Conservation (phyloP, 2,888 invertebrate genomes). For the Aphodius granarius region DNA sequence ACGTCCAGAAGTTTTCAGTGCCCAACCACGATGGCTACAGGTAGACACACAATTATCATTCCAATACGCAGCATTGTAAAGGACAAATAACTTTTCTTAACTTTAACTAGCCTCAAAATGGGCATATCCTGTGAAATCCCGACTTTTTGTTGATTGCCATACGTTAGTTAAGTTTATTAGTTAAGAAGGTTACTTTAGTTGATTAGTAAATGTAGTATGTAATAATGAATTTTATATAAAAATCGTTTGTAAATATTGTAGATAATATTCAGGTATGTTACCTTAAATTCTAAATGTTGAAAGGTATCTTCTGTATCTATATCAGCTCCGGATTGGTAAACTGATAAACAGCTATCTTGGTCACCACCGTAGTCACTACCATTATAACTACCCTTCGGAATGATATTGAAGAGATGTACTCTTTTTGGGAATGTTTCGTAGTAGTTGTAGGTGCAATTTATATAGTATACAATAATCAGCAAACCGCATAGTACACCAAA, state of each 20-base stretch:
- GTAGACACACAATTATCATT: neutral
- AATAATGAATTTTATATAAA: neutral
- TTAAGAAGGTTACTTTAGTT: too few relatives aligned
- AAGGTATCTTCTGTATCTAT: slow-evolving; percentile 19
- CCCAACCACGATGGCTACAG: slow-evolving; percentile 3
- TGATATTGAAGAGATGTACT: neutral
- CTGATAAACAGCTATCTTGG: neutral
- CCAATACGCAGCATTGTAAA: too few relatives aligned
- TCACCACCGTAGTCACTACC: neutral
- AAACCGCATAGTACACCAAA: neutral
- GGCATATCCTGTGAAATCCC: too few relatives aligned
- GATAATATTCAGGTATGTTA: neutral
- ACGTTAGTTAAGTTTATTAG: too few relatives aligned
- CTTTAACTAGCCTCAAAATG: too few relatives aligned
- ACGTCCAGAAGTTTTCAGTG: slow-evolving; percentile 7
- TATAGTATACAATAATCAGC: neutral
- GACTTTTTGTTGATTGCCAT: too few relatives aligned
- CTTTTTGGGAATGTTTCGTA: neutral
- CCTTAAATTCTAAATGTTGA: slow-evolving; percentile 14
- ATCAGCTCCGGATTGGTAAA: neutral
- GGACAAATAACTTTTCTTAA: too few relatives aligned
- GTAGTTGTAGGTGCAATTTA: neutral
- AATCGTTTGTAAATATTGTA: neutral
- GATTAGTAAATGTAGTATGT: too few relatives aligned
- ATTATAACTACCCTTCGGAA: neutral